phyloP scores from a whole-genome alignment of 2,113 vertebrate genomes.

The Oncorhynchus mykiss region DNA sequence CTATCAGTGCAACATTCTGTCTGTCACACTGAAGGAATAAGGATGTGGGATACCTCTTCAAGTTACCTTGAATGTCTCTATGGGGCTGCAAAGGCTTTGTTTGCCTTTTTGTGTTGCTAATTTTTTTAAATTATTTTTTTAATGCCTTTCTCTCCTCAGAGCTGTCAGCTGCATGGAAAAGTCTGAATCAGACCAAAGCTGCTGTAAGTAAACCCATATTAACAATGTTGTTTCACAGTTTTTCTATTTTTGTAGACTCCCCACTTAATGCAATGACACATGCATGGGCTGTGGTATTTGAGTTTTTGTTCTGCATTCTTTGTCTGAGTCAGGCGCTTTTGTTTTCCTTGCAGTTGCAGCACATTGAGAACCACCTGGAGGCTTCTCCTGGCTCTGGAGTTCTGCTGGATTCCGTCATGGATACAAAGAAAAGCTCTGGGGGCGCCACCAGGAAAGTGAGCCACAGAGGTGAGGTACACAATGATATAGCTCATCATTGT shows the following conservation, averaged over 20 bases:
- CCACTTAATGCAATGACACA: background rate
- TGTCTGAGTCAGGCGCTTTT: background rate
- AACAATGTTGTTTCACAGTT: constrained; percentile 13
- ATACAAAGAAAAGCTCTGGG: constrained; percentile 79
- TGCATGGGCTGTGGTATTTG: background rate
- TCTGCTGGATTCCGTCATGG: constrained; percentile 81
- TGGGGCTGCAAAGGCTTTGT: background rate
- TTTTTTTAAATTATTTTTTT: background rate
- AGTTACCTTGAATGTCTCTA: background rate
- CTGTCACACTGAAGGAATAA: too few relatives aligned
- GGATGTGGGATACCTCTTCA: background rate
- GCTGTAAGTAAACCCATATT: constrained; percentile 81
- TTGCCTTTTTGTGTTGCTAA: background rate
- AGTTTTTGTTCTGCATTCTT: background rate
- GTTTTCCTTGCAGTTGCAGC: constrained; percentile 78
- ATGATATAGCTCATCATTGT: too few relatives aligned
- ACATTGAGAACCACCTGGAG: constrained; percentile 92
- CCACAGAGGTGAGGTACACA: constrained; percentile 77
- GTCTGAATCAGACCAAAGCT: constrained; percentile 87
- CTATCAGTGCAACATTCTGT: background rate
- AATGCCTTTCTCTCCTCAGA: constrained; percentile 67
- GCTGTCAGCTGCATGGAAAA: constrained; percentile 80
- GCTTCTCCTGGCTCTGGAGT: constrained; percentile 79
- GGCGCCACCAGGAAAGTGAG: constrained; percentile 73
- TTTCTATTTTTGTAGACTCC: background rate